Conservation (phyloP, 2,888 invertebrate species). For the Flabesymbios commensalis region DNA sequence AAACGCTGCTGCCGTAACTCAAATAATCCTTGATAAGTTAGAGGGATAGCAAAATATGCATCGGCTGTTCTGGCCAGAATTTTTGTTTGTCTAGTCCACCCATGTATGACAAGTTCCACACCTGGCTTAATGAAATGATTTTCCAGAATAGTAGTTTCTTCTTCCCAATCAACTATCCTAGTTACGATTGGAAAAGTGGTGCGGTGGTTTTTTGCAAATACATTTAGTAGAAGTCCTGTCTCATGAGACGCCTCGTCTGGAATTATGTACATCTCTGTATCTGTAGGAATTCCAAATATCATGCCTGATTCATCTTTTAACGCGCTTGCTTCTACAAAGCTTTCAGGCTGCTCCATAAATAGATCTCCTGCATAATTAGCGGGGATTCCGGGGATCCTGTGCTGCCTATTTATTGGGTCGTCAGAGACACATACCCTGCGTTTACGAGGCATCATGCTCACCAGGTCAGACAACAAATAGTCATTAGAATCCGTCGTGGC, state of each 20-base stretch:
- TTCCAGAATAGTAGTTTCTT: slow-evolving; percentile 34
- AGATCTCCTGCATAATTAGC: slow-evolving; percentile 22
- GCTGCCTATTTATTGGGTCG: background rate
- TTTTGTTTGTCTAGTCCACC: slow-evolving; percentile 37
- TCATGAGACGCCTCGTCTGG: slow-evolving; percentile 15
- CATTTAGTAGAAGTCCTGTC: slow-evolving; percentile 26
- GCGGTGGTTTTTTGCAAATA: slow-evolving; percentile 29
- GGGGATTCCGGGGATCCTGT: slow-evolving; percentile 28
- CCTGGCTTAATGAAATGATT: slow-evolving; percentile 33
- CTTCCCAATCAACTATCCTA: slow-evolving; percentile 30
- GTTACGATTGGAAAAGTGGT: slow-evolving; percentile 31
- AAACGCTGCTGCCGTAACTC: slow-evolving; percentile 21
- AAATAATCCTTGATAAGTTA: slow-evolving; percentile 36
- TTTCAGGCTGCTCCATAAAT: slow-evolving; percentile 23
- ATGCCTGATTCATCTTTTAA: slow-evolving; percentile 15
- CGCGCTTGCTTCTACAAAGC: slow-evolving; percentile 26
- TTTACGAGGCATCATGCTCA: slow-evolving; percentile 23
- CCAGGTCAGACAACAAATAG: slow-evolving; percentile 28
- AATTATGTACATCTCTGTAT: slow-evolving; percentile 17
- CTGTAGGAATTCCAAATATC: slow-evolving; percentile 27
- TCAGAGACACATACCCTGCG: slow-evolving; percentile 14
- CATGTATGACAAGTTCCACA: slow-evolving; percentile 35
- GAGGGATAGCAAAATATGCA: slow-evolving; percentile 29
- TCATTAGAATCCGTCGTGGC: slow-evolving; percentile 24
- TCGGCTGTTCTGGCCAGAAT: slow-evolving; percentile 24